phyloP scores from a whole-genome alignment of 2,113 vertebrate genomes.

The Hemicordylus capensis region DNA sequence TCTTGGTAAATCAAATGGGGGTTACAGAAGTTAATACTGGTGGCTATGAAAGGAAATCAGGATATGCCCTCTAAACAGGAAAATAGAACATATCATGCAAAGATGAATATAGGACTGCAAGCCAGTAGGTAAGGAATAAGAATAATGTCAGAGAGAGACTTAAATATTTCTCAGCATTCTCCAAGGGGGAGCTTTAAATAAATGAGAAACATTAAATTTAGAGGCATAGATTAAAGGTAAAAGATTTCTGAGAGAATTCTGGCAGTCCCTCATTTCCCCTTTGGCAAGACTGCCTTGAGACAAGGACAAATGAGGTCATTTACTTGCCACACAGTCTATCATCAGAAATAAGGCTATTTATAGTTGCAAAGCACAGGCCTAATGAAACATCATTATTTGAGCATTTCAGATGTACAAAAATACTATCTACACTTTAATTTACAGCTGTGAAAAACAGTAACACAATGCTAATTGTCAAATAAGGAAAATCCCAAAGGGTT shows the following conservation, averaged over 20 bases:
- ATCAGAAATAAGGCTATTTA: conserved; percentile 34
- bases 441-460: neutral
- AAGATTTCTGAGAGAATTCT: conserved; percentile 23
- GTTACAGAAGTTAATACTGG: conserved; percentile 22
- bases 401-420: conserved; percentile 27
- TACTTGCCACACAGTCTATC: conserved; percentile 17
- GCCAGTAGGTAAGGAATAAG: neutral
- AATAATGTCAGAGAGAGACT: conserved; percentile 9
- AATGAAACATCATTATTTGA: conserved; percentile 26
- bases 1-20: conserved; percentile 33
- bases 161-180: conserved; percentile 2
- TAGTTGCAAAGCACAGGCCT: conserved; percentile 23
- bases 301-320: conserved; percentile 44
- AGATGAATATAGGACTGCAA: neutral
- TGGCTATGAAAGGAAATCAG: conserved; percentile 17
- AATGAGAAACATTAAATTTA: conserved; percentile 45
- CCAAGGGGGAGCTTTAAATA: conserved; percentile 33
- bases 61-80: neutral
- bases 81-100: neutral
- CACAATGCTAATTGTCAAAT: conserved; percentile 1
- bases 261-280: neutral
- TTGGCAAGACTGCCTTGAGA: conserved; percentile 42
- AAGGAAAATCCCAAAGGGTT: neutral
- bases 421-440: neutral
- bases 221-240: conserved; percentile 34